Percentiles rank a stretch among this genome's conserved stretches.
phyloP scores from a whole-genome alignment of 2,888 invertebrate genomes.

The Lasioglossum villosulum region DNA sequence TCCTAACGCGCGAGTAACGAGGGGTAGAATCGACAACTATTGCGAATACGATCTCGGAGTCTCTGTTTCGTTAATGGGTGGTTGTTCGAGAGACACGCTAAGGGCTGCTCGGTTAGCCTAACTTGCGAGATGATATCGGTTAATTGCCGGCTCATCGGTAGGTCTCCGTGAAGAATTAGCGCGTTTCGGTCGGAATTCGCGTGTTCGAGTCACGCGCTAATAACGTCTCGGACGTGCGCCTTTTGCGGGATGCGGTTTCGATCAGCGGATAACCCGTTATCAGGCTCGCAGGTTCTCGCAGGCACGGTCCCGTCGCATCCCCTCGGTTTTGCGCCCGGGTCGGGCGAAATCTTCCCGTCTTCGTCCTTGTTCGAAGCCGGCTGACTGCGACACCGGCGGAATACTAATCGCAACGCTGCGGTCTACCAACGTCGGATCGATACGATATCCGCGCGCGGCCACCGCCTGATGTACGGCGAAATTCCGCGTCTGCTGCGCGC shows the following conservation, averaged over 20 bases:
- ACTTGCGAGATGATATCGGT: background rate
- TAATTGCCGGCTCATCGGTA: background rate
- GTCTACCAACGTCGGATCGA: slow-evolving; percentile 76
- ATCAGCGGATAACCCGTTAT: slow-evolving; percentile 41
- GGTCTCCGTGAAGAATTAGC: slow-evolving; percentile 18
- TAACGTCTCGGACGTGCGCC: slow-evolving; percentile 6
- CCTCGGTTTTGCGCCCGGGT: slow-evolving; percentile 50
- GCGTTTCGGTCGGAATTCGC: slow-evolving; percentile 1
- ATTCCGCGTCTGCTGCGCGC: slow-evolving; percentile 34
- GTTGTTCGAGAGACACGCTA: background rate
- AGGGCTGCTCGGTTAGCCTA: background rate
- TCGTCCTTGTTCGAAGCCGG: slow-evolving; percentile 73
- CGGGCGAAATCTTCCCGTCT: slow-evolving; percentile 69
- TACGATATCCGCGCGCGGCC: slow-evolving; percentile 61
- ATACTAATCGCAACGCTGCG: slow-evolving; percentile 77
- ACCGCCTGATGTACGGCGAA: slow-evolving; percentile 39
- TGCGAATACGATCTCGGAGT: background rate
- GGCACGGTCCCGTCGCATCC: slow-evolving; percentile 33
- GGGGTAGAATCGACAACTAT: background rate
- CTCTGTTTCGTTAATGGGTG: background rate
- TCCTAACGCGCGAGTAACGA: background rate
- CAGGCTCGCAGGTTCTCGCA: slow-evolving; percentile 17
- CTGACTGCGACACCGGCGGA: slow-evolving; percentile 75
- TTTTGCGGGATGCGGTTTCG: slow-evolving; percentile 18
- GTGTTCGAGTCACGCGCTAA: slow-evolving; percentile 25